These are phyloP conservation scores for Tyrophagus putrescentiae DNA, from an alignment of 1,140 invertebrate species.

Conservation along the genomic window DNA sequence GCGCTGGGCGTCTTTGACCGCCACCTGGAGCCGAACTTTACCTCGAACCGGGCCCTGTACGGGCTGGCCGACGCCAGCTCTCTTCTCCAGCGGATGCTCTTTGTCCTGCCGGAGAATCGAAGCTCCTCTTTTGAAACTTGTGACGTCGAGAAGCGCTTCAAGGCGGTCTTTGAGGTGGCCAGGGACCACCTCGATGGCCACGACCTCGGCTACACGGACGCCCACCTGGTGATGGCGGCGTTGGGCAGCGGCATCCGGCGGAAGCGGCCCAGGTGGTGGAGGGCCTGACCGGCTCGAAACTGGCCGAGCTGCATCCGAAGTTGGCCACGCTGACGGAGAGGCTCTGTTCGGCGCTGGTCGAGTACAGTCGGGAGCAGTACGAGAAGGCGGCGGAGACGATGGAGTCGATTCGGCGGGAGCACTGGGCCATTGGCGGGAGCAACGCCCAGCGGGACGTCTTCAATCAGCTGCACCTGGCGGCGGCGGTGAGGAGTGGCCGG, in stretches of 20 bases:
- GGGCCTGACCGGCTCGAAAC: not conserved
- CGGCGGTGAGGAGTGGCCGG: conserved; percentile 25
- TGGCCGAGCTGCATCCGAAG: not conserved
- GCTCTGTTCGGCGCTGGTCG: conserved; percentile 15
- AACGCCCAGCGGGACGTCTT: conserved; percentile 40
- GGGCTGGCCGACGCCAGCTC: conserved; percentile 41
- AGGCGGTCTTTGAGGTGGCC: conserved; percentile 32
- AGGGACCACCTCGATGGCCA: conserved; percentile 38
- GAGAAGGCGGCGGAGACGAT: conserved; percentile 33
- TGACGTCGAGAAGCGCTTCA: conserved; percentile 31
- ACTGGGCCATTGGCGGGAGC: conserved; percentile 39
- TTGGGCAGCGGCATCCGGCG: conserved; percentile 32
- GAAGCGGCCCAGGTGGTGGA: conserved; percentile 13
- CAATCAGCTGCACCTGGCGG: conserved; percentile 34
- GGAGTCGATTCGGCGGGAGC: conserved; percentile 33
- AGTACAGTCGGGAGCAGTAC: conserved; percentile 28
- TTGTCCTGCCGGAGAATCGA: conserved; percentile 26
- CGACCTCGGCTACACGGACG: conserved; percentile 41
- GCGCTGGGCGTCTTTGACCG: conserved; percentile 37
- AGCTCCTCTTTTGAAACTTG: conserved; percentile 27
- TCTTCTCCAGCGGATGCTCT: conserved; percentile 37
- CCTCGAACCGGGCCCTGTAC: conserved; percentile 33
- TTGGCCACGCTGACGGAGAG: not conserved
- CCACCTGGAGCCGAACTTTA: conserved; percentile 24
- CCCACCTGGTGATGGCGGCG: conserved; percentile 38